phyloP scores from a whole-genome alignment of 2,888 invertebrate genomes.

The Molanna angustata region DNA sequence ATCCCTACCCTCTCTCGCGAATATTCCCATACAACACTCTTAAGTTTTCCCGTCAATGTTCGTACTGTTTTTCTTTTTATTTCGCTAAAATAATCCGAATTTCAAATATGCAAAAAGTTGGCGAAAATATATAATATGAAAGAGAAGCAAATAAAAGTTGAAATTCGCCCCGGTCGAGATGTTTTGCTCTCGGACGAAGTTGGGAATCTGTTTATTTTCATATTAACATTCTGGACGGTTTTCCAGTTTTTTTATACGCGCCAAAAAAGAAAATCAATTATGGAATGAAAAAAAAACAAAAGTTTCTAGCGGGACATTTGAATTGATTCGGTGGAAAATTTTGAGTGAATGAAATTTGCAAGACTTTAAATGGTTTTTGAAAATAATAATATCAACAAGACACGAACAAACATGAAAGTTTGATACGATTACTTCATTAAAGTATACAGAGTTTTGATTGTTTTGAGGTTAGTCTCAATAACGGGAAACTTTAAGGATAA shows the following conservation, averaged over 20 bases:
- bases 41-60: constrained; percentile 12
- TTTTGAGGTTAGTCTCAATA: too few species aligned
- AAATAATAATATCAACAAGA: too few species aligned
- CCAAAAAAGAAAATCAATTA: background rate
- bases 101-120: constrained; percentile 22
- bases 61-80: constrained; percentile 11
- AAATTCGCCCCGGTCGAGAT: constrained; percentile 9
- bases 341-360: too few species aligned
- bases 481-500: too few species aligned
- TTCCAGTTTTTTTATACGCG: background rate
- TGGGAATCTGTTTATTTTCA: constrained; percentile 5
- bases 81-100: constrained; percentile 22
- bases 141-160: constrained; percentile 24
- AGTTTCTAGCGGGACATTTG: too few species aligned
- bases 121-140: constrained; percentile 15
- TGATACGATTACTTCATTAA: too few species aligned
- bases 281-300: background rate
- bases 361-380: too few species aligned
- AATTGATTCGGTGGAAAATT: too few species aligned
- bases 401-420: too few species aligned
- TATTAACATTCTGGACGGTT: background rate
- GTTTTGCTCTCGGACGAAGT: background rate
- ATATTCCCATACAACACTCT: constrained; percentile 14
- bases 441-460: too few species aligned
- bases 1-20: background rate